phyloP scores from a whole-genome alignment of 2,888 invertebrate species.

The Neoitamus cyanurus region DNA sequence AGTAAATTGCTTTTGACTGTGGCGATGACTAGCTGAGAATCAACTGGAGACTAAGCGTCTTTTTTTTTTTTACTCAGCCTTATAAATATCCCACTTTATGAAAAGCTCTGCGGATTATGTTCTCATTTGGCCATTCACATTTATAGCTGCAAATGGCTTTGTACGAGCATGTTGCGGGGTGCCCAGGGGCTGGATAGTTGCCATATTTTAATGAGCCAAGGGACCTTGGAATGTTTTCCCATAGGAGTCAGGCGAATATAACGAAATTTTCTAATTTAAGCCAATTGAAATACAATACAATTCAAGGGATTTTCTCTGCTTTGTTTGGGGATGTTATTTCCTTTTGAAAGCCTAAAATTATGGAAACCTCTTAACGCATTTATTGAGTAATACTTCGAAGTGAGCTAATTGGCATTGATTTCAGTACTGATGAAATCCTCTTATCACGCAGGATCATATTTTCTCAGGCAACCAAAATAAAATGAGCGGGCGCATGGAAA shows the following conservation, averaged over 20 bases:
- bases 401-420: not conserved
- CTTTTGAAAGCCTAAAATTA: not conserved
- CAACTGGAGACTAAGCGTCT: constrained; percentile 18
- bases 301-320: not conserved
- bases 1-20: constrained; percentile 50
- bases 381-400: not conserved
- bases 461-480: not conserved
- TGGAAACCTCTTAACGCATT: not conserved
- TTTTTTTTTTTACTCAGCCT: not conserved
- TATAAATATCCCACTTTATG: constrained; percentile 27
- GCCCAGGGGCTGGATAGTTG: not conserved
- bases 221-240: not conserved
- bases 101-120: constrained; percentile 9
- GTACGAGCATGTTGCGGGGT: not conserved
- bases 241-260: not conserved
- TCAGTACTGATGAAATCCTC: not conserved
- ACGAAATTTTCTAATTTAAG: not conserved
- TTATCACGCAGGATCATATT: not conserved
- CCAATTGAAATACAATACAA: not conserved
- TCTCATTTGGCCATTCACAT: constrained; percentile 27
- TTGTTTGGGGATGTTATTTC: no score
- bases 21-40: constrained; percentile 28
- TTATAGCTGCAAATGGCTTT: constrained; percentile 10
- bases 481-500: not conserved
- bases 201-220: not conserved